Evolutionary conservation across 2,888 invertebrate species (phyloP), one percentile per base, ranked within the genome.

Genomic region (Agriopis aurantiaria): DNA sequence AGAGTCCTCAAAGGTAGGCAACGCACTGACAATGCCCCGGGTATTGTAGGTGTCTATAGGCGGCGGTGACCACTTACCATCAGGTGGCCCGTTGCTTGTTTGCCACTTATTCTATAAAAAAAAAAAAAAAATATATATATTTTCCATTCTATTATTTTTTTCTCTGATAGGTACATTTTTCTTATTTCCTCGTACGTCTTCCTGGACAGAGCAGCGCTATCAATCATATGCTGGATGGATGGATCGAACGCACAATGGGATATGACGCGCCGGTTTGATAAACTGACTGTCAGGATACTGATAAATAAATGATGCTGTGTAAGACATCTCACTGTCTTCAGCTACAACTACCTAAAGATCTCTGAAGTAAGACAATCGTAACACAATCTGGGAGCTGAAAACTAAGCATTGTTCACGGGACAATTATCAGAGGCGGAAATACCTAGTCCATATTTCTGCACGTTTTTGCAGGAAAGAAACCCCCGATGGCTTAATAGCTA

Each of bases 201-300:
- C 56, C 60, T 41, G 55, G 17, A 17, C 59, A 45, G 33, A 51
- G 46, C 33, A 41, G 9, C n/a, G 56, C 14, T 57, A 68, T 68
- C 68, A 63, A 68, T 68, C 68, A 68, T 9, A 33, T 17, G 33
- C 33, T 48, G 56, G 59, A 65, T 59, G 49, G 59, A 69, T 69
- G 64, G 64, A 69, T 69, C 33, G 69, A 60, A 45, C 69, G 8
- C 49, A 69, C 69, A 69, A 60, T 69, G 56, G 55, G 60, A 65
- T 55, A 60, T 56, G 69, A 60, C 68, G 68, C 17, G 53, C 14
- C 55, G 55, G 43, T 53, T 55, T 68, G 46, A 63, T 63, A 41
- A 68, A 68, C 56, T 49, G 41, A 49, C 68, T 58, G 58, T 45
- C 58, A 41, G 46, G 58, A 23, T 46, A 8, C 41, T n/a, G 61